Percentiles rank a stretch among this genome's conserved stretches.
Conservation (phyloP, 2,888 invertebrate species). For the Lithosia quadra region DNA sequence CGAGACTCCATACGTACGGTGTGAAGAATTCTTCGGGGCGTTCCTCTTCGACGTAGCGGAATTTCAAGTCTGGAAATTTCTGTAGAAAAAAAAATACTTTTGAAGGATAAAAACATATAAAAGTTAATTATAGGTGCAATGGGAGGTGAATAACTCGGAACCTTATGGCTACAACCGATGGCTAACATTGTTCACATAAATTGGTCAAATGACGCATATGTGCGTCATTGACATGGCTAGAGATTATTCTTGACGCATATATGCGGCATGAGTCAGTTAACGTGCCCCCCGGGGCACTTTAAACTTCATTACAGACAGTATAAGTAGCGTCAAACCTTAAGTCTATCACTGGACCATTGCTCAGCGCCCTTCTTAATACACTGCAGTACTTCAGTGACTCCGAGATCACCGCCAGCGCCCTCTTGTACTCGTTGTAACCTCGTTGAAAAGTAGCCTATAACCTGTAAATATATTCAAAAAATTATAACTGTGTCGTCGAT, state of each 20-base stretch:
- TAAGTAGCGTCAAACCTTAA: constrained; percentile 89
- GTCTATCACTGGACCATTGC: constrained; percentile 97
- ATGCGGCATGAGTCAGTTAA: no score
- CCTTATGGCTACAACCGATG: no score
- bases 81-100: constrained; percentile 71
- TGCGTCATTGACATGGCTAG: no score
- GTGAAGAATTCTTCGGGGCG: constrained; percentile 99
- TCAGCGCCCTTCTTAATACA: constrained; percentile 96
- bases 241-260: no score
- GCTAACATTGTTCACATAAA: no score
- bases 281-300: background rate
- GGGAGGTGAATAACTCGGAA: no score
- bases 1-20: constrained; percentile 99
- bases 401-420: constrained; percentile 89
- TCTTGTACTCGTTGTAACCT: constrained; percentile 88
- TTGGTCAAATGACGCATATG: no score
- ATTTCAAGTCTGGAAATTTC: constrained; percentile 99
- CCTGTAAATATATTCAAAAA: constrained; percentile 65
- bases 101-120: no score
- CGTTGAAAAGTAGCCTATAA: constrained; percentile 88
- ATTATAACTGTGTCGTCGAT: no score
- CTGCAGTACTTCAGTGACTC: constrained; percentile 94
- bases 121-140: no score
- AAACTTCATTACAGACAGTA: background rate
- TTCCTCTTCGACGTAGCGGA: constrained; percentile 99